Evolutionary conservation across 2,888 invertebrate genomes (phyloP).

Genomic region (Hofmannophila pseudospretella): DNA sequence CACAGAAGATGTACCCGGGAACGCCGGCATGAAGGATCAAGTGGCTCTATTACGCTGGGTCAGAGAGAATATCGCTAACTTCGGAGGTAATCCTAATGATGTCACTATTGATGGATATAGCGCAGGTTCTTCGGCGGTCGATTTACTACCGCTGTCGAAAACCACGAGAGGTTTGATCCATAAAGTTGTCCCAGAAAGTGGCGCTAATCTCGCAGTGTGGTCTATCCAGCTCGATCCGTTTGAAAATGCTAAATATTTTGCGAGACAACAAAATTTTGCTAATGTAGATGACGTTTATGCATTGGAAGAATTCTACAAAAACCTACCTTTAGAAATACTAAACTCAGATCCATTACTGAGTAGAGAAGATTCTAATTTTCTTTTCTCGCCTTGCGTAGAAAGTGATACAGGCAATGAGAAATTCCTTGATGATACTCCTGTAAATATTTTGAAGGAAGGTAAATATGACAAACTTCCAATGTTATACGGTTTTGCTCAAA

Average conservation of each 20-base stretch:
- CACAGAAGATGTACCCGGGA: conserved; percentile 35
- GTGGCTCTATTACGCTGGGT: conserved; percentile 44
- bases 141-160: conserved; percentile 35
- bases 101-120: conserved; percentile 39
- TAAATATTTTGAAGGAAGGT: conserved; percentile 30
- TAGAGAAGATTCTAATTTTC: conserved; percentile 21
- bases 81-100: conserved; percentile 44
- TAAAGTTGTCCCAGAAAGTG: conserved; percentile 43
- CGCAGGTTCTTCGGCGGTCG: conserved; percentile 35
- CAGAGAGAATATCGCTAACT: conserved; percentile 36
- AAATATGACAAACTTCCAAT: conserved; percentile 33
- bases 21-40: conserved; percentile 43
- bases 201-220: conserved; percentile 28
- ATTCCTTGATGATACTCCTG: conserved; percentile 37
- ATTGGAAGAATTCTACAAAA: conserved; percentile 40
- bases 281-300: conserved; percentile 29
- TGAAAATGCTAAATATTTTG: conserved; percentile 29
- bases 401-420: conserved; percentile 19
- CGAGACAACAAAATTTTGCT: conserved; percentile 23
- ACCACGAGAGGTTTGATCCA: conserved; percentile 33
- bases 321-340: conserved; percentile 25
- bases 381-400: conserved; percentile 18
- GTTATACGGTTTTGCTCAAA: conserved; percentile 39
- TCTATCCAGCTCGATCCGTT: conserved; percentile 34
- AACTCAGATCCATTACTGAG: conserved; percentile 17